Conservation (phyloP, 2,888 invertebrate genomes). For the Pogonocherus hispidulus region DNA sequence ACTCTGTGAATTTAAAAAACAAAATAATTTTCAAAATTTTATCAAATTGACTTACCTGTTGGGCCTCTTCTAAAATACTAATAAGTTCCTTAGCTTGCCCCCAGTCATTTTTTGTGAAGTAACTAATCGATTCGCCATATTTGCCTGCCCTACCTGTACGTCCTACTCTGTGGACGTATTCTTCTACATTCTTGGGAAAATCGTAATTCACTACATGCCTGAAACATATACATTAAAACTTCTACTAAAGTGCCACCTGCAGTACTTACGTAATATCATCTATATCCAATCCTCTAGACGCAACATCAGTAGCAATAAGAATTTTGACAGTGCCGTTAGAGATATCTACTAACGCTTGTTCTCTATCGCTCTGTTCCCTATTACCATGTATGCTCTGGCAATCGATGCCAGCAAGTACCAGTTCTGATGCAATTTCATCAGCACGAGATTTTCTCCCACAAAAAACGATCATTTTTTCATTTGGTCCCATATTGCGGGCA, state of each 20-base stretch:
- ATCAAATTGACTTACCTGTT: conserved; percentile 72
- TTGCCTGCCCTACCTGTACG: conserved; percentile 94
- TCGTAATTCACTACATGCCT: conserved; percentile 92
- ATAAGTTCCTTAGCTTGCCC: conserved; percentile 85
- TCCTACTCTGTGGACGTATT: conserved; percentile 97
- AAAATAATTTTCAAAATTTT: too few species aligned
- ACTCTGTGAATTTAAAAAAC: too few species aligned
- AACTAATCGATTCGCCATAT: conserved; percentile 86
- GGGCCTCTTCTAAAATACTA: conserved; percentile 87
- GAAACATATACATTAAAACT: conserved; percentile 51
- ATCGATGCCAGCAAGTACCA: conserved; percentile 77
- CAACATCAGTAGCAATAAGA: conserved; percentile 95
- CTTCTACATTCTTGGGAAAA: conserved; percentile 94
- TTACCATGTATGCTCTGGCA: conserved; percentile 92
- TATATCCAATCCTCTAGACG: conserved; percentile 94
- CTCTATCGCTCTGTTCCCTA: conserved; percentile 81
- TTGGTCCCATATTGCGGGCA: conserved; percentile 76
- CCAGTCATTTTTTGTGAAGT: conserved; percentile 87
- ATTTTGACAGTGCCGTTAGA: conserved; percentile 84
- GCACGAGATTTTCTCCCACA: conserved; percentile 89
- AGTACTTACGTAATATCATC: conserved; percentile 81
- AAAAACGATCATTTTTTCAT: conserved; percentile 92
- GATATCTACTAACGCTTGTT: conserved; percentile 88
- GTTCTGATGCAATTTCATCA: conserved; percentile 85
- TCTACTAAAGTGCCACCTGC: conserved; percentile 6